These are phyloP conservation scores for Drosophila pseudotalamancana DNA, from an alignment of 2,888 invertebrate species.

Conservation along the genomic window DNA sequence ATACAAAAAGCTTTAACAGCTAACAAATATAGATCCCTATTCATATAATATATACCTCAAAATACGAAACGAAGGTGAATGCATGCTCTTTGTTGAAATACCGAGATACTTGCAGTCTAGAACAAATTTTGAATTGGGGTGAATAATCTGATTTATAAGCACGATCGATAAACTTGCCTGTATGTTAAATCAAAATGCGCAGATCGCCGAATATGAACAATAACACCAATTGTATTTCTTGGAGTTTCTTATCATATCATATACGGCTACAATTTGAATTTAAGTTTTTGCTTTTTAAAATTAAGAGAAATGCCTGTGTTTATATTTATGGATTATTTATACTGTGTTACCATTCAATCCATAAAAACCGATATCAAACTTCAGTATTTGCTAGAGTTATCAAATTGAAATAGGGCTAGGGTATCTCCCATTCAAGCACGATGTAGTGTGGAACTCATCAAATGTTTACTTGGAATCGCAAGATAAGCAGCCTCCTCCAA, in stretches of 20 bases:
- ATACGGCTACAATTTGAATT: too few relatives aligned
- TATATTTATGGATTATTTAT: too few relatives aligned
- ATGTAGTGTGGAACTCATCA: too few relatives aligned
- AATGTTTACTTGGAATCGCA: not conserved
- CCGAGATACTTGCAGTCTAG: not conserved
- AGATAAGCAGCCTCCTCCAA: not conserved
- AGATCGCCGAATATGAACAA: slow-evolving; percentile 27
- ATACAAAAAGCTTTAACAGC: not conserved
- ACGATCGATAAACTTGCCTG: slow-evolving; percentile 1
- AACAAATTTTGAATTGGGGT: not conserved
- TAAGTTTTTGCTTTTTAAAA: too few relatives aligned
- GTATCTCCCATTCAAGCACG: too few relatives aligned
- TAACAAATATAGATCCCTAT: slow-evolving; percentile 6
- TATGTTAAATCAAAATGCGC: slow-evolving; percentile 24
- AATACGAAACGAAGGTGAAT: slow-evolving; percentile 10
- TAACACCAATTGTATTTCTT: slow-evolving; percentile 27
- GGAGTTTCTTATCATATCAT: too few relatives aligned
- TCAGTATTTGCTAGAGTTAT: too few relatives aligned
- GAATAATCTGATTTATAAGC: not conserved
- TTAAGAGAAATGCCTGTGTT: too few relatives aligned
- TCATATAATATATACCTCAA: not conserved
- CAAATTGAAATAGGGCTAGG: too few relatives aligned
- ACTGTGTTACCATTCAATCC: too few relatives aligned
- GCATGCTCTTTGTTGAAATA: slow-evolving; percentile 6
- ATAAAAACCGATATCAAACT: too few relatives aligned